Conservation (phyloP, 2,888 invertebrate genomes). For the Ernsta delagoae region DNA sequence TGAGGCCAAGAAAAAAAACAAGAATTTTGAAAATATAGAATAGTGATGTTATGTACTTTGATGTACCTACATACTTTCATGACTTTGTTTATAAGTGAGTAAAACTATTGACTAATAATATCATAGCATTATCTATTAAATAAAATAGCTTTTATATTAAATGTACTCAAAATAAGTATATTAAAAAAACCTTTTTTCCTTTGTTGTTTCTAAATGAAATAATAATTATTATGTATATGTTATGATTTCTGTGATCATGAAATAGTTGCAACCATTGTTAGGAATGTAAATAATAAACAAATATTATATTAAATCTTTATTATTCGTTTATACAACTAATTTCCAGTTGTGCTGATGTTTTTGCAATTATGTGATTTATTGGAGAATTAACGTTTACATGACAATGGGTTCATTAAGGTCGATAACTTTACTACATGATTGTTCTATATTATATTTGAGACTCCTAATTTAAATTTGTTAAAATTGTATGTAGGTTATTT, state of each 20-base stretch:
- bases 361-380: conserved; percentile 54
- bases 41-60: too few species aligned
- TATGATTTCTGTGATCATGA: too few species aligned
- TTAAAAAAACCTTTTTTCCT: too few species aligned
- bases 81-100: too few species aligned
- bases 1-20: conserved; percentile 33
- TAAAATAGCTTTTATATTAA: too few species aligned
- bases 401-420: not conserved
- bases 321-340: conserved; percentile 62
- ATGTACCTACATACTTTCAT: too few species aligned
- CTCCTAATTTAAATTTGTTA: not conserved
- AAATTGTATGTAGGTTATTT: not conserved
- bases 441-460: not conserved
- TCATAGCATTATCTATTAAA: too few species aligned
- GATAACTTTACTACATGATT: not conserved
- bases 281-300: conserved; percentile 37
- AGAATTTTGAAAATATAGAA: conserved; percentile 22
- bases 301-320: conserved; percentile 69
- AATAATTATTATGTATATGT: too few species aligned
- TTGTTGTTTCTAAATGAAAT: too few species aligned
- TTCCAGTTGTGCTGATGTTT: conserved; percentile 66
- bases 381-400: conserved; percentile 41
- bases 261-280: too few species aligned
- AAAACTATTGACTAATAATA: too few species aligned
- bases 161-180: too few species aligned